These are phyloP conservation scores for Camptogramma bilineatum DNA, from an alignment of 2,888 invertebrate species.

Conservation along the genomic window DNA sequence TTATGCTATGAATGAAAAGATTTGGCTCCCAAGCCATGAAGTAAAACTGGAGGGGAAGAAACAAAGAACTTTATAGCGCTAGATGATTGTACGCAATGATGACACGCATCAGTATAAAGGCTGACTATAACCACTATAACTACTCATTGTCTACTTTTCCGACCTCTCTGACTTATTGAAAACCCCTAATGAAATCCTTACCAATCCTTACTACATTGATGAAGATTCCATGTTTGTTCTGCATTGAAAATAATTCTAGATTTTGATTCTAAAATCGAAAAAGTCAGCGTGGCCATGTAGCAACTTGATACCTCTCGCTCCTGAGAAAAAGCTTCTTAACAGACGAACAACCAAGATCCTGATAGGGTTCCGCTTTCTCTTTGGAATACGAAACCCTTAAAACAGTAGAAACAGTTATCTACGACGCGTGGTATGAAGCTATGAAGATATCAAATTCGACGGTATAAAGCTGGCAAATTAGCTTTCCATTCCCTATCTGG, in stretches of 20 bases:
- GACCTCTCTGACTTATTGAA: background rate
- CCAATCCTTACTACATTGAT: background rate
- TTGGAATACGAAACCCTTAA: no score
- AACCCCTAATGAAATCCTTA: no score
- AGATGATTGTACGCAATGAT: background rate
- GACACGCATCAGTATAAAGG: background rate
- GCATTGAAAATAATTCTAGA: background rate
- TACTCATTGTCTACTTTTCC: background rate
- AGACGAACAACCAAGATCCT: no score
- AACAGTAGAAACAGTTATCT: no score
- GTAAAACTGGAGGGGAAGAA: background rate
- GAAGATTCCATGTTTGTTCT: background rate
- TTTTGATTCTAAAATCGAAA: background rate
- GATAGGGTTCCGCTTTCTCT: no score
- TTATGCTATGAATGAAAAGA: background rate
- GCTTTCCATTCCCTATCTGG: background rate
- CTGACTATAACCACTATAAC: no score
- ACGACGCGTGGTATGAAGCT: background rate
- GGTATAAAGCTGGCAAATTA: background rate
- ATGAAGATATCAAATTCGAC: background rate
- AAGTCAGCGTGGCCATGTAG: background rate
- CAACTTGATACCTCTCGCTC: no score
- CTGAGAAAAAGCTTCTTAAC: no score
- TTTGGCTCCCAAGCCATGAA: no score
- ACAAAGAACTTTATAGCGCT: background rate